phyloP scores from a whole-genome alignment of 2,113 vertebrate species.

The Miniopterus natalensis region DNA sequence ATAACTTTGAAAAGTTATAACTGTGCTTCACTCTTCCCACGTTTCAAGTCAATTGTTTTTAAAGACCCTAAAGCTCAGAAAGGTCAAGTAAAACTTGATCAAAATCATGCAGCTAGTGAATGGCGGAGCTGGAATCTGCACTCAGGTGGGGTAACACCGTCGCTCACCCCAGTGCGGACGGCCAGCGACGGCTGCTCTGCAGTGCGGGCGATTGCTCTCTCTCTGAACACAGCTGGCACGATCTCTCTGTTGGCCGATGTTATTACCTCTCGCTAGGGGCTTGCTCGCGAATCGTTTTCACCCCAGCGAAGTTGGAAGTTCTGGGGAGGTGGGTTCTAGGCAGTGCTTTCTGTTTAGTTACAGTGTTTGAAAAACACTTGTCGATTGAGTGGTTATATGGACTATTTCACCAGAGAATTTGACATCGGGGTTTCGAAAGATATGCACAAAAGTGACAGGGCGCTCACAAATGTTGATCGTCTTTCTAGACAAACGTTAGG shows the following conservation, averaged over 20 bases:
- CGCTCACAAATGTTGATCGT: not conserved
- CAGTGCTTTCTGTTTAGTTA: constrained; percentile 19
- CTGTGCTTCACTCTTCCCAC: not conserved
- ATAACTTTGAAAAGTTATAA: not conserved
- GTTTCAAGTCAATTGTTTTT: constrained; percentile 7
- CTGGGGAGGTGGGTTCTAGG: not conserved
- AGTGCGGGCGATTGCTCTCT: not conserved
- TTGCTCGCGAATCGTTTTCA: not conserved
- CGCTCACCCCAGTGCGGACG: not conserved
- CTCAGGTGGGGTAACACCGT: not conserved
- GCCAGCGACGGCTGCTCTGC: no score
- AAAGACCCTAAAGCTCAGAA: not conserved
- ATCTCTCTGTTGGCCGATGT: not conserved
- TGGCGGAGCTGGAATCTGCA: not conserved
- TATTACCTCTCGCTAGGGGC: not conserved
- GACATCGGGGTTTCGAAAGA: not conserved
- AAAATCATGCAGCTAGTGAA: not conserved
- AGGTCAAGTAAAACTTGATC: not conserved
- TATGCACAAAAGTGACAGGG: not conserved
- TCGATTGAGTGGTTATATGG: not conserved
- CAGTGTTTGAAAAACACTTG: not conserved
- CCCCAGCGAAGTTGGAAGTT: not conserved
- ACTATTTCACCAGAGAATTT: not conserved
- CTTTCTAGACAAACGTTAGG: constrained; percentile 50
- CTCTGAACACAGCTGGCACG: not conserved